Percentiles rank a stretch among this genome's conserved stretches.
Conservation (phyloP, 2,113 vertebrate genomes). For the Paradoxurus hermaphroditus region DNA sequence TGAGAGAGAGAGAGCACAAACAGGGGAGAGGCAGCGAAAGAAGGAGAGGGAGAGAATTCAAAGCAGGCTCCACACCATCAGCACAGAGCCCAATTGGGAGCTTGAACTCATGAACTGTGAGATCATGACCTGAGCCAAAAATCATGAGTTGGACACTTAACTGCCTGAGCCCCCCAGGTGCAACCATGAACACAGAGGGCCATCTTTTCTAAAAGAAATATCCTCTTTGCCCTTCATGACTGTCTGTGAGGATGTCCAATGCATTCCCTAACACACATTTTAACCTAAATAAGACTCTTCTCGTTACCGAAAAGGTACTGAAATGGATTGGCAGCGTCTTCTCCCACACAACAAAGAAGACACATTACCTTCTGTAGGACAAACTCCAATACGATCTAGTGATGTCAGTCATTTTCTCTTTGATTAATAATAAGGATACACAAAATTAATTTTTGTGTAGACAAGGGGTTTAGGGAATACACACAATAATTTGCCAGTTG, state of each 20-base stretch:
- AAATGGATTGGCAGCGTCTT: background rate
- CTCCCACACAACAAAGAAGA: background rate
- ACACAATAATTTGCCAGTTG: background rate
- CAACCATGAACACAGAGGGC: background rate
- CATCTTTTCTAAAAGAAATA: conserved; percentile 13
- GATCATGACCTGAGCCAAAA: no score
- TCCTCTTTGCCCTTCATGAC: background rate
- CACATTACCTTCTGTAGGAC: background rate
- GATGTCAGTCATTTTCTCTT: background rate
- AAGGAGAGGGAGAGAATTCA: no score
- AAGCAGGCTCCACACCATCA: no score
- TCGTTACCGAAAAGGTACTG: background rate
- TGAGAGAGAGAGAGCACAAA: no score
- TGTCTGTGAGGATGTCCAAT: background rate
- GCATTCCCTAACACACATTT: background rate
- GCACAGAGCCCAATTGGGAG: no score
- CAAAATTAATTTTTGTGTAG: background rate
- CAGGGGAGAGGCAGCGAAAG: no score
- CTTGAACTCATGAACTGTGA: no score
- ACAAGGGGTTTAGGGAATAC: background rate
- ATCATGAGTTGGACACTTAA: no score
- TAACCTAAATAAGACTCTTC: background rate
- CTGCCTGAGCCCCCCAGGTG: no score
- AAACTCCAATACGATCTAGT: background rate
- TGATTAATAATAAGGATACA: background rate